A percentile compares a stretch with the other conserved stretches of the same genome.
Evolutionary conservation across 2,888 invertebrate species (phyloP).

Genomic region (Smittia sp.): DNA sequence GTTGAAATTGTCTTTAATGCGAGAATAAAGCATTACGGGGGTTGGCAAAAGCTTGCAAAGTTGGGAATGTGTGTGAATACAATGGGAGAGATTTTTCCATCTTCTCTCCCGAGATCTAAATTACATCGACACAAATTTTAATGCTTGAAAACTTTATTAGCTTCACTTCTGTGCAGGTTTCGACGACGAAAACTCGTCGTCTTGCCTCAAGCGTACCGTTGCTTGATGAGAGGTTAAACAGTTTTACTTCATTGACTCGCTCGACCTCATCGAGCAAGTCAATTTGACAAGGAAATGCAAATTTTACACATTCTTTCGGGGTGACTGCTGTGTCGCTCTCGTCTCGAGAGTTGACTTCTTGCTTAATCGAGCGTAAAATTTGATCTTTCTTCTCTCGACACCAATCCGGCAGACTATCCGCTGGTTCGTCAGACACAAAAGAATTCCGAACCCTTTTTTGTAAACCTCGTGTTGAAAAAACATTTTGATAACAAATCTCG

Average conservation of each 20-base stretch:
- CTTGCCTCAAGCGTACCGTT: slow-evolving; percentile 11
- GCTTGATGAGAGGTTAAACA: slow-evolving; percentile 9
- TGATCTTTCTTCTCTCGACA: slow-evolving; percentile 26
- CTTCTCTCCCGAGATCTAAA: slow-evolving; percentile 28
- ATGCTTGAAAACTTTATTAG: slow-evolving; percentile 31
- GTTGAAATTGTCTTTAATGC: slow-evolving; percentile 35
- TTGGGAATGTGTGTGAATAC: neutral
- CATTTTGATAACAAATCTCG: slow-evolving; percentile 21
- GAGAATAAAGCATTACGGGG: slow-evolving; percentile 28
- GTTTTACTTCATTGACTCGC: slow-evolving; percentile 21
- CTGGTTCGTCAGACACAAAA: neutral
- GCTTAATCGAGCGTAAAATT: slow-evolving; percentile 40
- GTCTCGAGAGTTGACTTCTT: slow-evolving; percentile 16
- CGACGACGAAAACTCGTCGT: neutral
- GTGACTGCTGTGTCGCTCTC: neutral
- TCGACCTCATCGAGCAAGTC: neutral
- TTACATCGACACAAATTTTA: slow-evolving; percentile 31
- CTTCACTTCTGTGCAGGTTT: slow-evolving; percentile 9
- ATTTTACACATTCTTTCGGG: slow-evolving; percentile 7
- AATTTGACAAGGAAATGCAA: slow-evolving; percentile 32
- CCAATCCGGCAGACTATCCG: too few relatives aligned
- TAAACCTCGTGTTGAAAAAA: neutral
- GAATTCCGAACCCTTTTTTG: slow-evolving; percentile 10
- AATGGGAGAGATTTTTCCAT: slow-evolving; percentile 3
- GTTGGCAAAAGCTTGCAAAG: neutral